Evolutionary conservation across 1,140 invertebrate species (phyloP).

Genomic region (Musca domestica): DNA sequence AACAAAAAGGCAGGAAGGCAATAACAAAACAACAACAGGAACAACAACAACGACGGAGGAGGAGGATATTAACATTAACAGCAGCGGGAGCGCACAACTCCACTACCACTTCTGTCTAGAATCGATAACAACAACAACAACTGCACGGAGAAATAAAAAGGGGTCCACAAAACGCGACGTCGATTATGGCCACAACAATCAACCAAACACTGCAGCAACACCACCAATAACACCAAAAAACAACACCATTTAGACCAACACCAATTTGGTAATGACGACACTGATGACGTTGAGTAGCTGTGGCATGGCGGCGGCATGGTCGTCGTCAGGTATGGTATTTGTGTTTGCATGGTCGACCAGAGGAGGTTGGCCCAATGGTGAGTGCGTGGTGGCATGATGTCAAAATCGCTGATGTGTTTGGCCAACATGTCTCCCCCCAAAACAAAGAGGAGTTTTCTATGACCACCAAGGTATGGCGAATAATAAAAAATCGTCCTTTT

Average conservation of each 20-base stretch:
- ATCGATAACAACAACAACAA: neutral
- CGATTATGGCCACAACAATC: neutral
- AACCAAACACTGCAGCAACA: neutral
- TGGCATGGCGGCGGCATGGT: too few relatives aligned
- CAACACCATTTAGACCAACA: constrained; percentile 18
- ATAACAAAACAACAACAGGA: neutral
- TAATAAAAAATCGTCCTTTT: too few relatives aligned
- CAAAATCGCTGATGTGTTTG: too few relatives aligned
- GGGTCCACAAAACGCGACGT: neutral
- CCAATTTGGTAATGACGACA: constrained; percentile 9
- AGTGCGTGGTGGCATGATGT: too few relatives aligned
- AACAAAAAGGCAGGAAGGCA: constrained; percentile 6
- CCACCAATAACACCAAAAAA: neutral
- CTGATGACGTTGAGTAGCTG: neutral
- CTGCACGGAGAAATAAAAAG: neutral
- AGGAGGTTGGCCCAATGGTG: too few relatives aligned
- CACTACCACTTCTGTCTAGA: neutral
- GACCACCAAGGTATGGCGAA: too few relatives aligned
- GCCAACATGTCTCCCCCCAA: too few relatives aligned
- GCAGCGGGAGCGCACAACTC: too few relatives aligned
- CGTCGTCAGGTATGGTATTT: too few relatives aligned
- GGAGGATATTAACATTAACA: neutral
- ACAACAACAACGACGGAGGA: neutral
- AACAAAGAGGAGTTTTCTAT: too few relatives aligned
- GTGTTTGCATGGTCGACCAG: too few relatives aligned